Evolutionary conservation across 2,888 invertebrate species (phyloP), one percentile per base, ranked within the genome.

Genomic region (Phalera bucephala): DNA sequence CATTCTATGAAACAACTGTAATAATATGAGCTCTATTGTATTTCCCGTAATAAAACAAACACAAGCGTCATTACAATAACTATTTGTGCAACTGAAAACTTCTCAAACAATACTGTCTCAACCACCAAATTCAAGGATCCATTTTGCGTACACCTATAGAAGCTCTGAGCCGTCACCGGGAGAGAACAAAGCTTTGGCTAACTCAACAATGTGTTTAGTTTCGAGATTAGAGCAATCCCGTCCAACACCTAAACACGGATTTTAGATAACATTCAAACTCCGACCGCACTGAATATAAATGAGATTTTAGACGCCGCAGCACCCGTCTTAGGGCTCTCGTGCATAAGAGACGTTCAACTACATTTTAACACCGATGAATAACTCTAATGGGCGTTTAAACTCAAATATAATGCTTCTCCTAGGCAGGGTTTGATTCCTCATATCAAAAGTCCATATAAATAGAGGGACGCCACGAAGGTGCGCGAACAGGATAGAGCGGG

Each of bases 261-360:
- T 88, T 86, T 76, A 87, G 88, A 88, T 89, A 88, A 85, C 87
- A 87, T 89, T 86, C 82, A 87, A 86, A 88, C 86, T 83, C 77
- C 72, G 64, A 84, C 84, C 85, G 79, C 82, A 77, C 81, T 87
- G 88, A 87, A 89, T 89, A 85, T 86, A 88, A 87, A 89, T 87
- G 85, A 84, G 85, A 86, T 80, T 87, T 87, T 83, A 82, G 86
- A 74, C 73, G 69, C 71, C 72, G 50, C 72, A 68, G 63, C 64
- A 62, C 72, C 69, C 79, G 73, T 83, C 85, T 84, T 80, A 80
- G 72, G 70, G 73, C 74, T 76, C 77, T 77, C 51, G 75, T 80
- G 83, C 80, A 84, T 86, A 87, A 74, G 67, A 72, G 72, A 69
- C 72, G 64, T 69, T 78, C 62, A 72, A 69, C 69, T 71, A 66